Evolutionary conservation across 2,113 vertebrate genomes (phyloP), one percentile per base, ranked within the genome.

Genomic region (Isurus oxyrinchus): DNA sequence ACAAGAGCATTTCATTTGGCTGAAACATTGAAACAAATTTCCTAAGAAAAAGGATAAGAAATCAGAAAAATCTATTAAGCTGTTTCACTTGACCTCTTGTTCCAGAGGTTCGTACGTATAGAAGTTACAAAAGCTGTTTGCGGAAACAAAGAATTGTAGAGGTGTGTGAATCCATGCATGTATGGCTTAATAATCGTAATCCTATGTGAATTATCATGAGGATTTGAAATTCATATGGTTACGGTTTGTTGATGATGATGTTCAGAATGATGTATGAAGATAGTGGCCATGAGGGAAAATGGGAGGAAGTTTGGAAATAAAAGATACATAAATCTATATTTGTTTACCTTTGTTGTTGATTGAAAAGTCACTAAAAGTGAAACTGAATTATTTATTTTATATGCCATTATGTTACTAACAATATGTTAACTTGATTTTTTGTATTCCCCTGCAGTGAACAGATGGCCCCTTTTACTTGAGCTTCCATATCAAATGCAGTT

Each of bases 381-480:
- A 98, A 98, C 98, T 99, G 98, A 99, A 99, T 99, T 98, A 99
- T 99, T 99, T 99, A 99, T 98, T 98, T 99, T 99, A 99, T 99
- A 99, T 99, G 99, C 98, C 98, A 99, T 99, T 98, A 99, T 98
- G 98, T 98, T 99, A 98, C 98, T 99, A 99, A 99, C 99, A 99
- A 99, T 99, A 99, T 99, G 99, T 98, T 99, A 99, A 98, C 98
- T 98, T 98, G 99, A 98, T 99, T 99, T 98, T 95, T 98, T 98
- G 98, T 98, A 98, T 98, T 98, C 98, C 99, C 99, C 98, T 98
- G 98, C 98, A 98, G 98, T 97, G 99, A 99, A 98, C 99, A 99
- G 99, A 99, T 99, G 99, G 99, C 98, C 99, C 98, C 99, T 99
- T 99, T 99, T 99, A 99, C 99, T 99, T 99, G 99, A 99, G 99